Conservation (phyloP, 2,888 invertebrate species). For the Steinernema hermaphroditum region DNA sequence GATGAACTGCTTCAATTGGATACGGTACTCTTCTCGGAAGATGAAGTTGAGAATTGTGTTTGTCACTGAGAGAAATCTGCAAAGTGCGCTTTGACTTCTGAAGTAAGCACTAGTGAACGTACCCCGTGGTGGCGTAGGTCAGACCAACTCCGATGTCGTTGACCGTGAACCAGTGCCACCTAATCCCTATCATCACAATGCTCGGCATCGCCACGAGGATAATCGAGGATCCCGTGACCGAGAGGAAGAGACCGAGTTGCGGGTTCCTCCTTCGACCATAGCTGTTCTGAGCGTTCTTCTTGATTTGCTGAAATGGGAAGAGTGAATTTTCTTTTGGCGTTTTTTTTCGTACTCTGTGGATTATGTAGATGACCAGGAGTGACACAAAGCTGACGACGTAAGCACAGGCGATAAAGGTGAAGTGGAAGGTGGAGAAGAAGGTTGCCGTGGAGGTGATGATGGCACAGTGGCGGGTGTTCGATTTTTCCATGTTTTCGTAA, state of each 20-base stretch:
- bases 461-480: slow-evolving; percentile 51
- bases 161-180: slow-evolving; percentile 26
- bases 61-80: not conserved
- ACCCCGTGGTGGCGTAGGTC: slow-evolving; percentile 34
- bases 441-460: slow-evolving; percentile 54
- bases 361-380: slow-evolving; percentile 39
- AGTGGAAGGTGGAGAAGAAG: slow-evolving; percentile 57
- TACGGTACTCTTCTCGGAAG: slow-evolving; percentile 1
- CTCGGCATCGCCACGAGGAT: slow-evolving; percentile 30
- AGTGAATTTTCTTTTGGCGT: not conserved
- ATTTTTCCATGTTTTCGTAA: slow-evolving; percentile 29
- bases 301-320: not conserved
- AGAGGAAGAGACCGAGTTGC: slow-evolving; percentile 17
- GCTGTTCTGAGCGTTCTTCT: not conserved
- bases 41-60: slow-evolving; percentile 9
- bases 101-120: not conserved
- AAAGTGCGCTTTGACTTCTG: not conserved
- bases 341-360: slow-evolving; percentile 35
- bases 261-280: slow-evolving; percentile 6
- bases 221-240: slow-evolving; percentile 21
- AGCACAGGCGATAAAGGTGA: slow-evolving; percentile 48
- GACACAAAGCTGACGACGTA: slow-evolving; percentile 53
- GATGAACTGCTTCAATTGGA: not conserved
- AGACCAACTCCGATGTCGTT: slow-evolving; percentile 32
- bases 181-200: slow-evolving; percentile 33